Percentiles rank a stretch among this genome's conserved stretches.
phyloP scores from a whole-genome alignment of 23 tunicate genomes.

The Diplosoma virens region DNA sequence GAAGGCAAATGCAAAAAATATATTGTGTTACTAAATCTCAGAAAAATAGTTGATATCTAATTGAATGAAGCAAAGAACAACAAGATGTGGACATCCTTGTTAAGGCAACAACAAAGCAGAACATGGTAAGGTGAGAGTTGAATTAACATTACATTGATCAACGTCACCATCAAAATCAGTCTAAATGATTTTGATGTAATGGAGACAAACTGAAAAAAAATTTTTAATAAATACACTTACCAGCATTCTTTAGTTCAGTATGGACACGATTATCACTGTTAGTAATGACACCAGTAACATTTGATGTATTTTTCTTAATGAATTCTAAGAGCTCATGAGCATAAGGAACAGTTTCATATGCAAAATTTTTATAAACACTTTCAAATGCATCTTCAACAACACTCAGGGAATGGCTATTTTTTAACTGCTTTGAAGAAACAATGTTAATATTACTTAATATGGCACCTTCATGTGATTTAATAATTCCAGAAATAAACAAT shows the following conservation, averaged over 20 bases:
- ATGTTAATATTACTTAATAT: too few relatives aligned
- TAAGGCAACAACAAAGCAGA: too few relatives aligned
- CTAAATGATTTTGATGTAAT: too few relatives aligned
- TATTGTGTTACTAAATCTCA: too few relatives aligned
- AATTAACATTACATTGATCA: background rate
- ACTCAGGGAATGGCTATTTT: too few relatives aligned
- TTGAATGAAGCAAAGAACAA: too few relatives aligned
- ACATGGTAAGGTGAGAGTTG: too few relatives aligned
- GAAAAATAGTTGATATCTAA: too few relatives aligned
- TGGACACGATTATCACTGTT: constrained; percentile 42
- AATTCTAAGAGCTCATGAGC: background rate
- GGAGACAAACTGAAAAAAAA: background rate
- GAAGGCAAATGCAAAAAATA: too few relatives aligned
- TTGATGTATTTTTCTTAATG: background rate
- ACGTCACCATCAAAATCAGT: too few relatives aligned
- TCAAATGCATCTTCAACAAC: constrained; percentile 28
- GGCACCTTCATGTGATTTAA: background rate
- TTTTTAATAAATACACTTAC: background rate
- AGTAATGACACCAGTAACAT: constrained; percentile 16
- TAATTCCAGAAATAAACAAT: background rate
- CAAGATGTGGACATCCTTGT: too few relatives aligned
- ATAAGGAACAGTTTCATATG: constrained; percentile 14
- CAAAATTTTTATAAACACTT: constrained; percentile 25
- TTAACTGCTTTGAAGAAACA: too few relatives aligned
- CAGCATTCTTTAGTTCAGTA: background rate